phyloP scores from a whole-genome alignment of 2,888 invertebrate genomes.

The Sinodicranocentrus sp. region DNA sequence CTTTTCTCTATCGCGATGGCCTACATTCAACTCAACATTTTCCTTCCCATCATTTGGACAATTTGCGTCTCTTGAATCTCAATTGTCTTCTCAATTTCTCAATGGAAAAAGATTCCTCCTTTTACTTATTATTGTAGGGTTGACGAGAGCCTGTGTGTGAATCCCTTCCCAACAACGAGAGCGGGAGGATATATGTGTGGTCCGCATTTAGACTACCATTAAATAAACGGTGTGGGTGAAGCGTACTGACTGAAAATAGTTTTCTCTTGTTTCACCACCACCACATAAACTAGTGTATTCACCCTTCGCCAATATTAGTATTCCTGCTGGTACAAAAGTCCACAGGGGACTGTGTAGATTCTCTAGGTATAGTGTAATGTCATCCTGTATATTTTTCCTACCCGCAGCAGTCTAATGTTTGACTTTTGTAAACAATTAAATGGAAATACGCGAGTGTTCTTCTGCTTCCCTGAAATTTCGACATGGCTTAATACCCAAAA shows the following conservation, averaged over 20 bases:
- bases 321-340: too few species aligned
- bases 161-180: neutral
- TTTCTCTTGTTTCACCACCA: too few species aligned
- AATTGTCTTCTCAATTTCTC: constrained; percentile 67
- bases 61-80: constrained; percentile 73
- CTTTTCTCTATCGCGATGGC: constrained; percentile 69
- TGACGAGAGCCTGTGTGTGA: neutral
- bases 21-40: constrained; percentile 70
- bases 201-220: constrained; percentile 34
- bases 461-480: too few species aligned
- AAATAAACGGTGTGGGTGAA: constrained; percentile 17
- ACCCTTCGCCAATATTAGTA: too few species aligned
- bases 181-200: neutral
- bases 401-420: too few species aligned
- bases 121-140: constrained; percentile 6
- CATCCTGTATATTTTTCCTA: too few species aligned
- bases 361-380: too few species aligned
- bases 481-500: too few species aligned
- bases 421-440: too few species aligned
- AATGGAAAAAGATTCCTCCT: constrained; percentile 12
- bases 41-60: constrained; percentile 69
- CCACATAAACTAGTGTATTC: too few species aligned
- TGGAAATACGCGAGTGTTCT: too few species aligned
- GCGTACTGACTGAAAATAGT: constrained; percentile 32
- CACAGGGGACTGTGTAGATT: too few species aligned